Percentiles rank a stretch among this genome's conserved stretches.
phyloP scores from a whole-genome alignment of 2,888 invertebrate species.

The Venustoraphidia nigricollis region DNA sequence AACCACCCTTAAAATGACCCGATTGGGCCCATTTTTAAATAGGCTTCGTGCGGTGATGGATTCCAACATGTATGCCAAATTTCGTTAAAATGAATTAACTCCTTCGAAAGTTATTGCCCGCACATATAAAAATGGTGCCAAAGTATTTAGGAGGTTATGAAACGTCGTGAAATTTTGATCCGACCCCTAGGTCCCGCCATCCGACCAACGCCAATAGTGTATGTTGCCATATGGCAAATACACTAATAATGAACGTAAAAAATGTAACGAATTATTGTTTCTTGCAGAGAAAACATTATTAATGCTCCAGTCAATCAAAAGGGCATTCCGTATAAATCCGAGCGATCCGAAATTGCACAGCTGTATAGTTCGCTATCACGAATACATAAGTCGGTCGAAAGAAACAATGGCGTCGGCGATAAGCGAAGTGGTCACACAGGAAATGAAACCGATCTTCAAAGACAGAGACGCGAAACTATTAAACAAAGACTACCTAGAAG shows the following conservation, averaged over 20 bases:
- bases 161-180: too few species aligned
- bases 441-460: conserved; percentile 37
- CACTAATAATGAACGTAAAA: neutral
- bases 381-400: conserved; percentile 29
- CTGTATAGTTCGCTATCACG: conserved; percentile 67
- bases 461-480: conserved; percentile 41
- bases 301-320: conserved; percentile 91
- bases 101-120: too few species aligned
- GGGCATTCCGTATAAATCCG: conserved; percentile 63
- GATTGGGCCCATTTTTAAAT: too few species aligned
- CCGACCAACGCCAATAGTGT: too few species aligned
- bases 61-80: too few species aligned
- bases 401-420: conserved; percentile 32
- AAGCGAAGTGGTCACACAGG: conserved; percentile 32
- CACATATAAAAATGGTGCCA: too few species aligned
- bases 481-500: conserved; percentile 53
- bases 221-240: too few species aligned
- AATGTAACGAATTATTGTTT: conserved; percentile 6
- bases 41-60: too few species aligned
- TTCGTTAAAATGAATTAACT: too few species aligned
- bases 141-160: too few species aligned
- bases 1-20: too few species aligned
- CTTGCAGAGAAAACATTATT: conserved; percentile 68
- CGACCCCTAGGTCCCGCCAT: too few species aligned
- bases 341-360: conserved; percentile 70